A percentile compares a stretch with the other conserved stretches of the same genome.
phyloP scores from a whole-genome alignment of 2,888 invertebrate genomes.

The Rhodophaea formosa region DNA sequence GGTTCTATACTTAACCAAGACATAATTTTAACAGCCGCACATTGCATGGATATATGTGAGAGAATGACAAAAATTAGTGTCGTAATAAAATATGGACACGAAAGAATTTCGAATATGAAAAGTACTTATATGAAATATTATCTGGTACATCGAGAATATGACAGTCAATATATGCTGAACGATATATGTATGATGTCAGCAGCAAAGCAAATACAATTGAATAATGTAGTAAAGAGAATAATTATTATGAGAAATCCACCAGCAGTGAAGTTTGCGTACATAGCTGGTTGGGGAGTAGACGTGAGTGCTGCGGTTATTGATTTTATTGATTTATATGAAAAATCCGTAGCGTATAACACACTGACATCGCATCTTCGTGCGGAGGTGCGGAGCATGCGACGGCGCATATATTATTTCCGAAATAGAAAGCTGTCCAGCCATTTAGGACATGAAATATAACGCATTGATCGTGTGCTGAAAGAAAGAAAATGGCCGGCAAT shows the following conservation, averaged over 20 bases:
- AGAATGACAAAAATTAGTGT: not conserved
- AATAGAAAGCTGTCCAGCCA: too few species aligned
- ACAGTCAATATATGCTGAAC: conserved; percentile 18
- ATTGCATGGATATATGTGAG: conserved; percentile 29
- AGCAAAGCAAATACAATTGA: not conserved
- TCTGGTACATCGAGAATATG: conserved; percentile 33
- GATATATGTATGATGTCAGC: conserved; percentile 38
- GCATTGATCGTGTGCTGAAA: too few species aligned
- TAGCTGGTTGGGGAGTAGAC: conserved; percentile 40
- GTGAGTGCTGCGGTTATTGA: conserved; percentile 28
- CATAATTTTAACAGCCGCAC: conserved; percentile 34
- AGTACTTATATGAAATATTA: conserved; percentile 19
- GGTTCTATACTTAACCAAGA: conserved; percentile 34
- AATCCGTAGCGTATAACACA: too few species aligned
- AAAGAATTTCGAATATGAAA: conserved; percentile 25
- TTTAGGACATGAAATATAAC: too few species aligned
- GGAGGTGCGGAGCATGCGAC: too few species aligned
- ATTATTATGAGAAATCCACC: conserved; percentile 31
- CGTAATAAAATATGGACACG: conserved; percentile 19
- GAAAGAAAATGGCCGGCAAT: too few species aligned
- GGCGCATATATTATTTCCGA: too few species aligned
- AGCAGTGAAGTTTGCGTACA: conserved; percentile 13
- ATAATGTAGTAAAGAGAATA: conserved; percentile 27
- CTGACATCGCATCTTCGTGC: too few species aligned
- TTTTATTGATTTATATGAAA: not conserved